A percentile compares a stretch with the other conserved stretches of the same genome.
phyloP scores from a whole-genome alignment of 2,113 vertebrate genomes.

The Scomber colias region DNA sequence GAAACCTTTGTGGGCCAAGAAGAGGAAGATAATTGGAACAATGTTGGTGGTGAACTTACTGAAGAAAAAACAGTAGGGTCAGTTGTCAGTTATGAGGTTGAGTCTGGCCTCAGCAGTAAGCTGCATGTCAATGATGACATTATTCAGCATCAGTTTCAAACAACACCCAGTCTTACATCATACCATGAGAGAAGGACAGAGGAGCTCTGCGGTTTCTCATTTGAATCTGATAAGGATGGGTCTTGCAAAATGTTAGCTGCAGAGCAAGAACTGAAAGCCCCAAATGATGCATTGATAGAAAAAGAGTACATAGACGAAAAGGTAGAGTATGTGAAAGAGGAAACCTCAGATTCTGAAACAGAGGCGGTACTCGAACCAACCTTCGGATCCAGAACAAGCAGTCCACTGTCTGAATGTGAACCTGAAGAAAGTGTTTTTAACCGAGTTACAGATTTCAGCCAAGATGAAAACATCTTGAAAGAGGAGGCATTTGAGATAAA shows the following conservation, averaged over 20 bases:
- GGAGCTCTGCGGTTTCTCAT: not conserved
- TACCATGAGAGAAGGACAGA: not conserved
- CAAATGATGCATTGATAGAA: slow-evolving; percentile 11
- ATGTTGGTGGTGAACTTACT: not conserved
- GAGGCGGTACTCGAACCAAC: slow-evolving; percentile 49
- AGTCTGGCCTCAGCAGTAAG: slow-evolving; percentile 37
- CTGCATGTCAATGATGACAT: not conserved
- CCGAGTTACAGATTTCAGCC: slow-evolving; percentile 3
- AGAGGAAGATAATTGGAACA: slow-evolving; percentile 10
- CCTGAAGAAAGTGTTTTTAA: slow-evolving; percentile 8
- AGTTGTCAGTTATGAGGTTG: slow-evolving; percentile 25
- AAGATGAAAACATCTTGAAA: slow-evolving; percentile 17
- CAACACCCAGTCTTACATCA: not conserved
- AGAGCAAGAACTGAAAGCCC: slow-evolving; percentile 19
- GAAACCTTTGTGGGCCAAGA: not conserved
- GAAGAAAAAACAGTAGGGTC: slow-evolving; percentile 31
- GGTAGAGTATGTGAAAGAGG: not conserved
- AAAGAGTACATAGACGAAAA: not conserved
- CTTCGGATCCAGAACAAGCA: slow-evolving; percentile 47
- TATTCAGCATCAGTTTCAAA: not conserved
- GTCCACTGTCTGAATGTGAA: slow-evolving; percentile 53
- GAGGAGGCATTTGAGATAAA: slow-evolving; percentile 3
- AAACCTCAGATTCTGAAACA: slow-evolving; percentile 58
- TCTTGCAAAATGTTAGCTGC: slow-evolving; percentile 2
- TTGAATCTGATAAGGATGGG: slow-evolving; percentile 21